Evolutionary conservation across 2,797 vertebrate genomes (phyloP).

Genomic region (Gymnoscopelus microlampas): DNA sequence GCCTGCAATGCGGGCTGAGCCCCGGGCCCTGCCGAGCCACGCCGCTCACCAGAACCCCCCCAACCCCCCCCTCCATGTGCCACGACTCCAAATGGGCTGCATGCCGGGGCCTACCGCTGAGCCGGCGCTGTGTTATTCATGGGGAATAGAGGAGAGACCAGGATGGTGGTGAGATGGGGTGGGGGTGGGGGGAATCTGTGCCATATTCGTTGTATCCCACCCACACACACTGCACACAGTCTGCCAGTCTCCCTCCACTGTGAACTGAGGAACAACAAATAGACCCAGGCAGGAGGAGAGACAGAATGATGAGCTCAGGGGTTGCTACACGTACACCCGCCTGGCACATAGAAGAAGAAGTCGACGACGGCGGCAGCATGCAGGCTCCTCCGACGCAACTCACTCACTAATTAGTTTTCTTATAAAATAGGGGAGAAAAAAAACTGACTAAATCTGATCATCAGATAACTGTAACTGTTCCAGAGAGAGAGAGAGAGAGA

Average conservation of each 20-base stretch:
- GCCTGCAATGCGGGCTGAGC: conserved; percentile 71
- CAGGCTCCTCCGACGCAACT: conserved; percentile 39
- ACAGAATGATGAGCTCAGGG: conserved; percentile 64
- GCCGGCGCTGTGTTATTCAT: conserved; percentile 88
- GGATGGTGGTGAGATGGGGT: conserved; percentile 68
- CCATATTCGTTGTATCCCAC: conserved; percentile 85
- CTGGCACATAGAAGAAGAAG: conserved; percentile 43
- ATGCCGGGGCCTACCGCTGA: conserved; percentile 63
- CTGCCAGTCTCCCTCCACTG: conserved; percentile 63
- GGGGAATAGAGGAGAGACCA: conserved; percentile 84
- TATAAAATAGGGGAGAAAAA: conserved; percentile 19
- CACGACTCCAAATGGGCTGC: conserved; percentile 64
- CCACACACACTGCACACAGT: conserved; percentile 56
- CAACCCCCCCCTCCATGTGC: conserved; percentile 35
- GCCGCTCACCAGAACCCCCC: conserved; percentile 14
- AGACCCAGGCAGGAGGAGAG: conserved; percentile 59
- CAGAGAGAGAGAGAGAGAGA: conserved; percentile 9
- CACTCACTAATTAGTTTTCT: conserved; percentile 39
- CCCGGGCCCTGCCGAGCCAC: conserved; percentile 78
- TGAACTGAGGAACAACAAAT: conserved; percentile 71
- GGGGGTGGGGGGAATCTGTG: conserved; percentile 72
- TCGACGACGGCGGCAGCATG: conserved; percentile 22
- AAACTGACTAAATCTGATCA: conserved; percentile 1
- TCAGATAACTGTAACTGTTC: not conserved
- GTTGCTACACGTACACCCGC: conserved; percentile 61